Evolutionary conservation across 30 jellyfish, hydroid and myxozoan species (phyloP), one percentile per base, ranked within the genome.

Genomic region (Cassiopea andromeda): DNA sequence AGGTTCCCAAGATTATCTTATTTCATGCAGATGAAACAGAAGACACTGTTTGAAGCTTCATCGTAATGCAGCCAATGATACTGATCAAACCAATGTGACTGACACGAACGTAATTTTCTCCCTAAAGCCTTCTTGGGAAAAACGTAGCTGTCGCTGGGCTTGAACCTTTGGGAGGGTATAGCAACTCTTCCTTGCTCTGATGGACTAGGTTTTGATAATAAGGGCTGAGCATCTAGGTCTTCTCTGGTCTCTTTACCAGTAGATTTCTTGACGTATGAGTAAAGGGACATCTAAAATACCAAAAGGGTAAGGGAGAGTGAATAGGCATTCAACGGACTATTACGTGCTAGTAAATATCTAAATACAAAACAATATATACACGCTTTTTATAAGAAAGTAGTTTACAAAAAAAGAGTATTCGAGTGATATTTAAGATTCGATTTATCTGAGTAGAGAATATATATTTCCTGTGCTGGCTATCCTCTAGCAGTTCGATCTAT

Each of bases 31-130:
- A 81, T 49, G 66, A 81, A 60, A 59, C 84, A 81, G 83, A 60
- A 9, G 85, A 81, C 90, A 54, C 83, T 49, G 90, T 81, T 48
- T 49, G 47, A 10, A 49, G 61, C 90, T 81, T 81, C 68, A 70
- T 87, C 89, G 70, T 87, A 77, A 87, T 87, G 95, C 75, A 76
- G 70, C 95, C 93, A 87, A 15, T 60, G 44, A 19, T 87, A 87
- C 48, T 75, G 48, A 16, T 87, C 93, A 72, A 87, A 87, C 95
- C 95, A 87, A 69, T 89, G 49, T 43, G 73, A 69, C 72, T 83
- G 92, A 58, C 92, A 83, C 48, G 92, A 83, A 88, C 92, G 71
- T 70, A 19, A 69, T 71, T 88, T 83, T 27, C 89, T 15, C 38
- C 92, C 89, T 45, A 83, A 69, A 45, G 44, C 72, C 50, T 88